Percentiles rank a stretch among this genome's conserved stretches.
Evolutionary conservation across 2,888 invertebrate genomes (phyloP).

Genomic region (Teleogryllus oceanicus): DNA sequence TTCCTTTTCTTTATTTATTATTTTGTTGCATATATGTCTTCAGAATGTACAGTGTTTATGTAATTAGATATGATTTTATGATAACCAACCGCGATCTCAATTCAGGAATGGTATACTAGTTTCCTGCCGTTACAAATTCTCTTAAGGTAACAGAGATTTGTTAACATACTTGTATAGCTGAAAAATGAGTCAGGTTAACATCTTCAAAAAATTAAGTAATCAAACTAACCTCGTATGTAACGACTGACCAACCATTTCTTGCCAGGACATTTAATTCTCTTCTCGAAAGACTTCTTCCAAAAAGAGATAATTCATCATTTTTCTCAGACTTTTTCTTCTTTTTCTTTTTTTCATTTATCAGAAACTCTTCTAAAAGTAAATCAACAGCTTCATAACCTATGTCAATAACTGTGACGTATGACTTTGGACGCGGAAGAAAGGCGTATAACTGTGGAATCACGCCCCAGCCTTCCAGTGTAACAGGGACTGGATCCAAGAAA

Average conservation of each 20-base stretch:
- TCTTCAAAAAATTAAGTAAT: background rate
- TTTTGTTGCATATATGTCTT: too few relatives aligned
- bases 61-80: too few relatives aligned
- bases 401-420: slow-evolving; percentile 41
- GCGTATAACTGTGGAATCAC: slow-evolving; percentile 59
- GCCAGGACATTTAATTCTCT: slow-evolving; percentile 29
- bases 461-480: slow-evolving; percentile 57
- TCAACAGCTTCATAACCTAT: slow-evolving; percentile 53
- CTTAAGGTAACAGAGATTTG: too few relatives aligned
- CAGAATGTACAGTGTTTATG: too few relatives aligned
- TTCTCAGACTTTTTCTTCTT: background rate
- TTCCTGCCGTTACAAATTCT: too few relatives aligned
- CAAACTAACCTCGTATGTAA: slow-evolving; percentile 41
- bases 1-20: too few relatives aligned
- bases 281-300: slow-evolving; percentile 37
- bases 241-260: slow-evolving; percentile 45
- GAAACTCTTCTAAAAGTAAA: too few relatives aligned
- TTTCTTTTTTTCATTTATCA: background rate
- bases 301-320: background rate
- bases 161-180: too few relatives aligned
- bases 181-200: too few relatives aligned
- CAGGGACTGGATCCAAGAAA: slow-evolving; percentile 53
- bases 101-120: too few relatives aligned
- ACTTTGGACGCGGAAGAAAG: slow-evolving; percentile 49
- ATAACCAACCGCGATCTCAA: too few relatives aligned